Conservation (phyloP, 2,888 invertebrate genomes). For the Stenchaetothrips biformis region DNA sequence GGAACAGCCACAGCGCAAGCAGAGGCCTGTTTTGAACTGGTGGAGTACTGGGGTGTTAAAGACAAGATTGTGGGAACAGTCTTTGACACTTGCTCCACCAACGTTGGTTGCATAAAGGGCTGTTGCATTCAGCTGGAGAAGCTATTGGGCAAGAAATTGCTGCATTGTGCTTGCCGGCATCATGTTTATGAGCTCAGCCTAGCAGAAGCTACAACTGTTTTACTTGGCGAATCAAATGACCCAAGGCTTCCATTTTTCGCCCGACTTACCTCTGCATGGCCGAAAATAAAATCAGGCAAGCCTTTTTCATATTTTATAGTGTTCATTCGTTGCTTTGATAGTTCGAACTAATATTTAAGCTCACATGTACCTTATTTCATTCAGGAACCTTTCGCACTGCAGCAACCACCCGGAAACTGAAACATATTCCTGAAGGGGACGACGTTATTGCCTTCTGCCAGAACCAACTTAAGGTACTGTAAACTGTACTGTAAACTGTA, state of each 20-base stretch:
- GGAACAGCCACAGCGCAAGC: background rate
- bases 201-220: background rate
- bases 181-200: too few species aligned
- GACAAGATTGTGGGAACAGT: background rate
- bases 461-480: background rate
- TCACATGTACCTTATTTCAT: too few species aligned
- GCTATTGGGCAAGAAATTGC: background rate
- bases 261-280: background rate
- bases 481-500: background rate
- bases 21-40: background rate
- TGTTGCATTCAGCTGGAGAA: background rate
- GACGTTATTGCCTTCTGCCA: background rate
- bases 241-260: background rate
- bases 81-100: background rate
- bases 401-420: background rate
- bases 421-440: too few species aligned
- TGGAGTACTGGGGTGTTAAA: background rate
- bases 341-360: background rate
- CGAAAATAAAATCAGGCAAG: background rate
- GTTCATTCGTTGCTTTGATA: background rate
- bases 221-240: background rate
- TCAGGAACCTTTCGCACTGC: background rate
- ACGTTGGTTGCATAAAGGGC: background rate
- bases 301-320: background rate
- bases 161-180: background rate